These are phyloP conservation scores for Sporophila hypoxantha DNA, from an alignment of 2,113 vertebrate genomes.

Conservation along the genomic window DNA sequence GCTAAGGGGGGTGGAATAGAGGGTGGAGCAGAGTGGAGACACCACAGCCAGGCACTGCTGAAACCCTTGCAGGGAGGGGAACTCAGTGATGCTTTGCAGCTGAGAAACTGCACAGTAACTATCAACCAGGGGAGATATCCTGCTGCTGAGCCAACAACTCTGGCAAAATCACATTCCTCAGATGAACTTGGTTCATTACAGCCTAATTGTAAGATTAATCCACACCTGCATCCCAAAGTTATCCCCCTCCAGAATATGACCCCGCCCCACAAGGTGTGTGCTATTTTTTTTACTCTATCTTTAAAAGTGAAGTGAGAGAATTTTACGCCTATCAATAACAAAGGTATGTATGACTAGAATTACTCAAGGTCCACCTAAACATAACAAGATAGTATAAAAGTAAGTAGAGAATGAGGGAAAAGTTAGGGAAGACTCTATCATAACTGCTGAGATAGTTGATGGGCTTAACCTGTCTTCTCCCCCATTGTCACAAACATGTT, in stretches of 20 bases:
- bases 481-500: no score
- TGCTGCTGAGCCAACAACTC: not conserved
- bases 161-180: not conserved
- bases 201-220: not conserved
- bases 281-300: not conserved
- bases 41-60: fast-evolving
- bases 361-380: not conserved
- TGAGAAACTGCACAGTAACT: not conserved
- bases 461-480: not conserved
- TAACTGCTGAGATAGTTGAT: not conserved
- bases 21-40: not conserved
- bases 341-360: not conserved
- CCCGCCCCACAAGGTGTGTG: fast-evolving
- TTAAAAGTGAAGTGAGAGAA: not conserved
- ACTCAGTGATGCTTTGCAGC: not conserved
- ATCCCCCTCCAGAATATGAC: no score
- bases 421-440: not conserved
- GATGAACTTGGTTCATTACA: not conserved
- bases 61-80: not conserved
- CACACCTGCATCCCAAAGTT: not conserved
- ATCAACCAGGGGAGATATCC: not conserved
- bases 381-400: not conserved
- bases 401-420: not conserved
- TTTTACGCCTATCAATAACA: not conserved
- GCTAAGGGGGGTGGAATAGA: not conserved